Conservation (phyloP, 2,888 invertebrate species). For the Petrolisthes cinctipes region DNA sequence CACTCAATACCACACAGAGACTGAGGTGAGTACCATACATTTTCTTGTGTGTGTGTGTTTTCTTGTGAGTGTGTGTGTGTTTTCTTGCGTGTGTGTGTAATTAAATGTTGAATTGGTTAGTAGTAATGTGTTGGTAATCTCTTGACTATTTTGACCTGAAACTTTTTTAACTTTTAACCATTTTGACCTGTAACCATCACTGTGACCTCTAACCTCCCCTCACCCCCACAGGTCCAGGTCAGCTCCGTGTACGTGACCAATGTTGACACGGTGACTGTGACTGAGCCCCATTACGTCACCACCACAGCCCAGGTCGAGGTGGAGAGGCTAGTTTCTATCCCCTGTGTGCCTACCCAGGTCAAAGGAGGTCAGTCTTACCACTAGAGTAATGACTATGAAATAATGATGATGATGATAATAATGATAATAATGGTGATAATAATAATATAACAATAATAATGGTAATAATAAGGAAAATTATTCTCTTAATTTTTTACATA, state of each 20-base stretch:
- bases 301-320: not conserved
- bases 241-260: conserved; percentile 17
- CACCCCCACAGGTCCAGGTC: not conserved
- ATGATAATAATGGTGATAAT: too few relatives aligned
- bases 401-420: too few relatives aligned
- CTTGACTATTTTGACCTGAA: too few relatives aligned
- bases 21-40: not conserved
- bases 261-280: not conserved
- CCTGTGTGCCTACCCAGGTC: not conserved
- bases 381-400: not conserved
- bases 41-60: not conserved
- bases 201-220: not conserved
- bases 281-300: not conserved
- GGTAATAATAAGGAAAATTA: too few relatives aligned
- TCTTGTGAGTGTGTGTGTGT: too few relatives aligned
- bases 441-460: too few relatives aligned
- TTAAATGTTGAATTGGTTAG: too few relatives aligned
- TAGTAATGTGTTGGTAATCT: too few relatives aligned
- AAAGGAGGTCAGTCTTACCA: not conserved
- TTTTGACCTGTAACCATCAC: too few relatives aligned
- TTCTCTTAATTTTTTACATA: too few relatives aligned
- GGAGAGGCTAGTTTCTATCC: not conserved
- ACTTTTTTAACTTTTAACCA: too few relatives aligned
- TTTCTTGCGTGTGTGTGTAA: too few relatives aligned
- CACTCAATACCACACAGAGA: not conserved